Evolutionary conservation across 2,888 invertebrate genomes (phyloP), one percentile per base, ranked within the genome.

Genomic region (Ornithoptera priamus): DNA sequence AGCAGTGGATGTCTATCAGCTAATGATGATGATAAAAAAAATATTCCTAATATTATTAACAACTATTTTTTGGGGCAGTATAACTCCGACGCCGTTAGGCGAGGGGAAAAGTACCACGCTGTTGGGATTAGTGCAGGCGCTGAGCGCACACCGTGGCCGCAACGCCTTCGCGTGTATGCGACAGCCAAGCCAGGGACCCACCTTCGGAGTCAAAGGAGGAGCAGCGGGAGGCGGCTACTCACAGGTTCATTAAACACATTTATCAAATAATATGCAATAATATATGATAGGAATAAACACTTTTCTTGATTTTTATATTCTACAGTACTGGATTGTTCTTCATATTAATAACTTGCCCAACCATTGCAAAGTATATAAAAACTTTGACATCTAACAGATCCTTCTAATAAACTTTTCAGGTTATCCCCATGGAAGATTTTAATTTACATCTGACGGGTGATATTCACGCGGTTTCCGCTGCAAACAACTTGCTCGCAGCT

Each of bases 371-470:
- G 10, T 39, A 39, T 10, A 39, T 39, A 10, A 39, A 39, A 0
- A 39, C 39, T 8, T 36, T 36, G 10, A 5, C 30, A 5, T 30
- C 30, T 30, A 30, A 30, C 30, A 30, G 30, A 30, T 39, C 7
- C 39, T 10, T 39, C 1, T 39, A 57, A 53, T 56, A 1, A 36
- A 59, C 4, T 59, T 70, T 64, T 66, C 64, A 96, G 94, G 97
- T 97, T 0, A 99, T 99, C 75, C 99, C 99, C 0, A 99, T 99
- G 99, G 99, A 99, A 88, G 99, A 99, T 80, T 99, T 99, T 88
- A 99, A 99, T 92, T 94, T 99, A 0, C 99, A 99, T 86, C 92
- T 99, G 75, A 99, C 99, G 0, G 98, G 99, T 1, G 99, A 99
- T 84, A 99, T 99, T 79, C 99, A 99, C 88, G 99, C 99, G 0